Evolutionary conservation across 2,797 vertebrate genomes (phyloP), one percentile per base, ranked within the genome.

Genomic region (Malurus splendens): DNA sequence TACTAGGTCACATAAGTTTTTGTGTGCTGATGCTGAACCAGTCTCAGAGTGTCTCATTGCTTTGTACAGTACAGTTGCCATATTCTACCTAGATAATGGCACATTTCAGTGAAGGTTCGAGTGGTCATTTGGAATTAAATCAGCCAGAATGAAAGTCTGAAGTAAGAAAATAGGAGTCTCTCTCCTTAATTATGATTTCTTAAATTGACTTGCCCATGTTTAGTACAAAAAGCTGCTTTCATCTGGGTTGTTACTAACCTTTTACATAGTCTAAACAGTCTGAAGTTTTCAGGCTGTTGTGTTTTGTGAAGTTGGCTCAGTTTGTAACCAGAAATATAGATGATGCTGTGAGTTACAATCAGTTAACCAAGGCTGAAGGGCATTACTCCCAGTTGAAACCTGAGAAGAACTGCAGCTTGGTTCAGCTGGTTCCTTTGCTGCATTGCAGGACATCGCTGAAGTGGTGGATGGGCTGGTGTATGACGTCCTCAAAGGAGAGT

Each of bases 381-480:
- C 36, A n/a, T 85, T 4, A 2, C 16, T 66, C 20, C 18, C 5
- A 18, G 3, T 39, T 78, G 18, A 7, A 8, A 16, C 51, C 36
- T 54, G n/a, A 44, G 57, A 47, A 38, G 23, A 25, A 19, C 13
- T 30, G 5, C 30, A 9, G 30, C 14, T 72, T 57, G 36, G 25
- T 77, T 87, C 67, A 94, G 10, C 48, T 44, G 7, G 56, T 91
- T 68, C 39, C 30, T 70, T 48, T 86, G 15, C 14, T 92, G 45
- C 71, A 4, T 90, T 76, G 6, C 44, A 99, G 99, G 99, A 99
- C 84, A 88, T 99, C 0, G 59, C 88, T 0, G 96, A 97, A 7
- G 98, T 98, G 56, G 76, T 98, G 12, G 97, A 98, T 0, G 76
- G 92, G n/a, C 96, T 99, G 19, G 93, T 99, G 52, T 97, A 97